Base-by-base conservation (phyloP, 1,140 invertebrate genomes). In the Drosophila sulfurigaster region DNA sequence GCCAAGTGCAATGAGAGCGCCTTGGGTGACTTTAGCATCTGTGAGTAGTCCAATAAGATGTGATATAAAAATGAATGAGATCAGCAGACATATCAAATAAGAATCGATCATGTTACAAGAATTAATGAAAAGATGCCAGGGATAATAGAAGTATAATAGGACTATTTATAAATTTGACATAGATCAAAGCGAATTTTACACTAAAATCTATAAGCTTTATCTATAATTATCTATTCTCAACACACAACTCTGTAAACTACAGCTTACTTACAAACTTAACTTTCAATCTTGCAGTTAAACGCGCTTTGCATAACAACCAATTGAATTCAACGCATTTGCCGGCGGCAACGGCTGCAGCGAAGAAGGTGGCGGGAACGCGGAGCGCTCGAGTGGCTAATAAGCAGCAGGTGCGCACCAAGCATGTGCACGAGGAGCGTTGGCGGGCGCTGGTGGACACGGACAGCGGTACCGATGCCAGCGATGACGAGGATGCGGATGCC, bases 291-390 rank as follows among this genome's bases (percentile, higher is more conserved):
- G 0, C 6, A 92, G 85, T 91, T 49, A 81, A 78, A n/a, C 75
- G 72, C 28, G 66, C 79, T 15, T 52, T 91, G 54, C 65, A 80
- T 20, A 49, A 76, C 3, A 91, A 59, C 6, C 81, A 69, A 66
- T 68, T 92, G 16, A 89, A 92, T 54, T 91, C 91, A 45, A 92
- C 83, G 0, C 80, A 79, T 0, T 63, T 91, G 49, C 67, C 69
- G 7, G 57, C 59, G 30, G 35, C 35, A 10, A 7, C 35, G 35
- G 10, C 1, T 3, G 2, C 35, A 10, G 35, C 35, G 0, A 2
- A 7, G 35, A 10, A 8, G 35, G 7, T 38, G 35, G 8, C 35
- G 6, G 8, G 8, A 15, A 20, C 63, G 5, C 64, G 77, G n/a
- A 68, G 63, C 0, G 64, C 86, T 46, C 57, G 35, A 1, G 54